phyloP scores from a whole-genome alignment of 2,888 invertebrate genomes.

The Eristalis intricaria region DNA sequence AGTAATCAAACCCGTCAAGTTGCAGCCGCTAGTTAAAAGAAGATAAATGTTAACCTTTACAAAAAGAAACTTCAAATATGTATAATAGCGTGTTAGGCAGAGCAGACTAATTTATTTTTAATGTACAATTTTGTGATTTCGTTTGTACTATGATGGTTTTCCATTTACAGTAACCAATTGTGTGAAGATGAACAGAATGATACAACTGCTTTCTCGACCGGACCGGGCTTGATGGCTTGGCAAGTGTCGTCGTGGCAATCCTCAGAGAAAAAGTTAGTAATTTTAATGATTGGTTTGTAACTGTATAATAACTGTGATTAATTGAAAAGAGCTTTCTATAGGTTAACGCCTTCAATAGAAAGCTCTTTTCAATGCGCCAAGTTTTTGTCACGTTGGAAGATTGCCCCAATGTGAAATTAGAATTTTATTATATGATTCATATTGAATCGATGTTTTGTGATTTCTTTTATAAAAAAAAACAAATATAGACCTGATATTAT shows the following conservation, averaged over 20 bases:
- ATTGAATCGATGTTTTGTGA: conserved; percentile 56
- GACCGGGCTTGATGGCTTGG: conserved; percentile 71
- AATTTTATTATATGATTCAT: conserved; percentile 52
- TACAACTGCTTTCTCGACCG: conserved; percentile 65
- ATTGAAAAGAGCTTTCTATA: conserved; percentile 31
- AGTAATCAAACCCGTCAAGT: conserved; percentile 74
- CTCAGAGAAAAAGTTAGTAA: conserved; percentile 67
- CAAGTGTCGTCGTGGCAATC: conserved; percentile 62
- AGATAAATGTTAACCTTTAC: not conserved
- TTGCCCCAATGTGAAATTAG: conserved; percentile 36
- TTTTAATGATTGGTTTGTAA: conserved; percentile 60
- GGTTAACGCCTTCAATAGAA: conserved; percentile 6
- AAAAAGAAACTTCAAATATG: not conserved
- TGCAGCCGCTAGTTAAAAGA: conserved; percentile 37
- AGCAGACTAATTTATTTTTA: conserved; percentile 18
- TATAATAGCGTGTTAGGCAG: not conserved
- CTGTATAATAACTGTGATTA: conserved; percentile 58
- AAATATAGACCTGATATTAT: conserved; percentile 56
- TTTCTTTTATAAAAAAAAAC: conserved; percentile 42
- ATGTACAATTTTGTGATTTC: conserved; percentile 70
- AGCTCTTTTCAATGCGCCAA: conserved; percentile 30
- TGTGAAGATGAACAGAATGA: conserved; percentile 71
- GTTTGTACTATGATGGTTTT: conserved; percentile 80
- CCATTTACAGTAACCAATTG: conserved; percentile 80
- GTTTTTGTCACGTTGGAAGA: conserved; percentile 38